phyloP scores from a whole-genome alignment of 1,140 invertebrate species.

The Lasaia peninsularis region DNA sequence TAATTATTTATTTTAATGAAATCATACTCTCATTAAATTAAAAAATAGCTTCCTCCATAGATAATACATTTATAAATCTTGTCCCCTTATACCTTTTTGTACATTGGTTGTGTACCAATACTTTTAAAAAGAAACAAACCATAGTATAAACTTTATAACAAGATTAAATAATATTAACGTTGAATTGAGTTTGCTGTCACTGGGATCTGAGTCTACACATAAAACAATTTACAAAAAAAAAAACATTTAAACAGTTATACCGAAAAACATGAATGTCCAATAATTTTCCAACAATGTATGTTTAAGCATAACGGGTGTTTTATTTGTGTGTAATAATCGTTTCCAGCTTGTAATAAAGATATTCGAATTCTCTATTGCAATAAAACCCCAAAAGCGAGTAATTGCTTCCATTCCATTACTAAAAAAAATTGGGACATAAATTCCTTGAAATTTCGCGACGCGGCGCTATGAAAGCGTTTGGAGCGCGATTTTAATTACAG shows the following conservation, averaged over 20 bases:
- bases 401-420: slow-evolving; percentile 32
- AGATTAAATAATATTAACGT: too few species aligned
- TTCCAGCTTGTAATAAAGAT: not conserved
- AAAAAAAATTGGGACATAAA: slow-evolving; percentile 42
- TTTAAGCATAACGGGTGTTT: not conserved
- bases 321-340: slow-evolving; percentile 10
- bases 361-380: slow-evolving; percentile 24
- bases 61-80: too few species aligned
- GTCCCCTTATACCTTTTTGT: too few species aligned
- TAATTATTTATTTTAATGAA: too few species aligned
- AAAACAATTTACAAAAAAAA: not conserved
- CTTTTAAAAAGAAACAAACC: too few species aligned
- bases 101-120: too few species aligned
- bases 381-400: slow-evolving; percentile 33
- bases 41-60: too few species aligned
- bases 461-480: slow-evolving; percentile 48
- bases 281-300: slow-evolving; percentile 2
- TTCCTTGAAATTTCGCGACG: slow-evolving; percentile 29
- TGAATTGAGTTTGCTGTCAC: not conserved
- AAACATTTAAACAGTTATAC: not conserved
- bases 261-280: not conserved
- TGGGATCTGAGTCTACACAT: not conserved
- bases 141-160: too few species aligned
- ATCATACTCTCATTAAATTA: too few species aligned
- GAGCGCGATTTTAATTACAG: slow-evolving; percentile 60